A percentile compares a stretch with the other conserved stretches of the same genome.
Conservation (phyloP, 2,888 invertebrate genomes). For the Nymphalis polychloros region DNA sequence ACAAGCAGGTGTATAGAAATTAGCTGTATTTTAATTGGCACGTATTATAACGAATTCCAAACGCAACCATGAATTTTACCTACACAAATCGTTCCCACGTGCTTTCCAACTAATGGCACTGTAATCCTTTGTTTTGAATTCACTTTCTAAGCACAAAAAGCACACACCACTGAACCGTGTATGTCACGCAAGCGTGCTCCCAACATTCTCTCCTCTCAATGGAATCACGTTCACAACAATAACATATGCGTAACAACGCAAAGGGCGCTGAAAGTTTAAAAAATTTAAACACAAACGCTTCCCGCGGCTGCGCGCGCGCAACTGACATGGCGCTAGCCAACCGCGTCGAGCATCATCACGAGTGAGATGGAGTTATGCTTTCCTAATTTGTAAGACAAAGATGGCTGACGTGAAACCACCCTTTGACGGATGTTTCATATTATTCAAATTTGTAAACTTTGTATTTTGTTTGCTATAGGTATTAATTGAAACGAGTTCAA, state of each 20-base stretch:
- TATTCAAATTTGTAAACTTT: constrained; percentile 46
- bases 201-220: constrained; percentile 24
- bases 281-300: constrained; percentile 61
- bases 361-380: constrained; percentile 50
- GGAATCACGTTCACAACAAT: constrained; percentile 30
- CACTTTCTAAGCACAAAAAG: constrained; percentile 46
- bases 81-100: constrained; percentile 42
- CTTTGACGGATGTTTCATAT: constrained; percentile 46
- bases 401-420: constrained; percentile 51
- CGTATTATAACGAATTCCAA: constrained; percentile 16
- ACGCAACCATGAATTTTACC: constrained; percentile 34
- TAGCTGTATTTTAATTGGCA: constrained; percentile 11
- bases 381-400: constrained; percentile 44
- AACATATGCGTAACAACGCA: constrained; percentile 22
- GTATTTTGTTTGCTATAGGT: constrained; percentile 29
- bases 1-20: constrained; percentile 27
- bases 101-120: constrained; percentile 44
- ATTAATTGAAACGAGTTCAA: constrained; percentile 51
- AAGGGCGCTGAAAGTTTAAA: constrained; percentile 40
- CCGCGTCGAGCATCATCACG: constrained; percentile 51
- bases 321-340: constrained; percentile 65
- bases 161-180: constrained; percentile 38
- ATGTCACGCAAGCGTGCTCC: constrained; percentile 31
- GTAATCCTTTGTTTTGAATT: constrained; percentile 44
- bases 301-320: constrained; percentile 68